A percentile compares a stretch with the other conserved stretches of the same genome.
Evolutionary conservation across 1,140 invertebrate genomes (phyloP).

Genomic region (Melanaphis sacchari): DNA sequence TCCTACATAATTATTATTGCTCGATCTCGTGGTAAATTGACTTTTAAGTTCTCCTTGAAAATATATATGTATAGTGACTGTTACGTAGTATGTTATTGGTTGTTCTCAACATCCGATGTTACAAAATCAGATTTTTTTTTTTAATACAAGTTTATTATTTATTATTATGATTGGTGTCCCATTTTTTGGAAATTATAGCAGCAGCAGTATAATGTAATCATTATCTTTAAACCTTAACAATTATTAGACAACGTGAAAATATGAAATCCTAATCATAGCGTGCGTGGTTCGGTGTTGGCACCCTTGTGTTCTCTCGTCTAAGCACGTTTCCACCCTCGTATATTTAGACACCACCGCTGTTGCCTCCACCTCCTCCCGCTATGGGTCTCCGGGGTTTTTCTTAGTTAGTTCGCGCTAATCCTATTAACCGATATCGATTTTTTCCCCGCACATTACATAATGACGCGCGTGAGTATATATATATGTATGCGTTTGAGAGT

Average conservation of each 20-base stretch:
- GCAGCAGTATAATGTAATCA: background rate
- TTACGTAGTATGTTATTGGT: background rate
- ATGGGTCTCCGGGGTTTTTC: conserved; percentile 53
- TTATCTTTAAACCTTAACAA: background rate
- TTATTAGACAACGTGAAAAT: conserved; percentile 10
- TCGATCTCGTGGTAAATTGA: conserved; percentile 23
- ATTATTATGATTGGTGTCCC: background rate
- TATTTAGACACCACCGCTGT: conserved; percentile 36
- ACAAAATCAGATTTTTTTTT: background rate
- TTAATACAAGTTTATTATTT: background rate
- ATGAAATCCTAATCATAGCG: conserved; percentile 27
- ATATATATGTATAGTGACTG: background rate
- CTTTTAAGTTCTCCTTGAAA: conserved; percentile 7
- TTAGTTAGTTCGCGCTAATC: conserved; percentile 57
- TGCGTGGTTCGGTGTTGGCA: conserved; percentile 22
- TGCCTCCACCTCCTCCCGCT: background rate
- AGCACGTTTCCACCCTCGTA: conserved; percentile 55
- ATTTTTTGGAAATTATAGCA: background rate
- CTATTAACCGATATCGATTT: conserved; percentile 58
- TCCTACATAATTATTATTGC: conserved; percentile 17
- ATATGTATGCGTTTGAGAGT: background rate
- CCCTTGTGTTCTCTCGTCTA: conserved; percentile 49
- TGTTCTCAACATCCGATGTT: background rate
- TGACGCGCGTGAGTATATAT: conserved; percentile 25
- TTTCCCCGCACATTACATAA: conserved; percentile 55